Conservation (phyloP, 2,888 invertebrate genomes). For the Caenorhabditis sp. region DNA sequence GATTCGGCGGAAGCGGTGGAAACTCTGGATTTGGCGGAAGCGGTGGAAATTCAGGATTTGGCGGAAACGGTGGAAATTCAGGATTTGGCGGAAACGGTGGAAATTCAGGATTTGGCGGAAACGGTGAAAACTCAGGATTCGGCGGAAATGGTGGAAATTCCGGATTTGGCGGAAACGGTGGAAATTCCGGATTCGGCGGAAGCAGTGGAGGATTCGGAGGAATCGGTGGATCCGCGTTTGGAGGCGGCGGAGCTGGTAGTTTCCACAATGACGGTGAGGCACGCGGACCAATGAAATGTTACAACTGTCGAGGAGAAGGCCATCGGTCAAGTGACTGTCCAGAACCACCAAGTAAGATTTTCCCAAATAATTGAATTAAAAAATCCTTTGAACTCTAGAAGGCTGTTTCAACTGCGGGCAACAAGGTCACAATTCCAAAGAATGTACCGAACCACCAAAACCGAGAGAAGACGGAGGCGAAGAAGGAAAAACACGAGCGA, state of each 20-base stretch:
- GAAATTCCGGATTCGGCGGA: constrained; percentile 5
- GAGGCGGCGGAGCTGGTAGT: constrained; percentile 6
- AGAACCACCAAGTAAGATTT: constrained; percentile 24
- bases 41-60: not conserved
- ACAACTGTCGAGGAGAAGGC: constrained; percentile 51
- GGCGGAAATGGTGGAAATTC: constrained; percentile 15
- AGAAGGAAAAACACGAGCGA: constrained; percentile 15
- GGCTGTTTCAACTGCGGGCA: constrained; percentile 51
- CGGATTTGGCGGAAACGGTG: constrained; percentile 13
- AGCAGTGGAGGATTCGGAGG: constrained; percentile 12
- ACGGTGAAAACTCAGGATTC: no score
- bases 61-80: constrained; percentile 3
- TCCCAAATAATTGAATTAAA: not conserved
- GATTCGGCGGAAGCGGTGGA: constrained; percentile 15
- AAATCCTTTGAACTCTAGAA: not conserved
- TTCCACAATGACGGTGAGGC: constrained; percentile 9
- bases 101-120: no score
- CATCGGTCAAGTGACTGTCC: constrained; percentile 47
- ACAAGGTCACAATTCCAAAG: constrained; percentile 45
- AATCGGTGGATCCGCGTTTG: not conserved
- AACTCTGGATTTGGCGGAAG: no score
- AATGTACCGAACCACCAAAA: constrained; percentile 43
- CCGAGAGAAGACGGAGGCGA: constrained; percentile 25
- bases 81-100: constrained; percentile 15
- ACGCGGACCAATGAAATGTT: constrained; percentile 38